Evolutionary conservation across 2,797 vertebrate species (phyloP), one percentile per base, ranked within the genome.

Genomic region (Esox lucius): DNA sequence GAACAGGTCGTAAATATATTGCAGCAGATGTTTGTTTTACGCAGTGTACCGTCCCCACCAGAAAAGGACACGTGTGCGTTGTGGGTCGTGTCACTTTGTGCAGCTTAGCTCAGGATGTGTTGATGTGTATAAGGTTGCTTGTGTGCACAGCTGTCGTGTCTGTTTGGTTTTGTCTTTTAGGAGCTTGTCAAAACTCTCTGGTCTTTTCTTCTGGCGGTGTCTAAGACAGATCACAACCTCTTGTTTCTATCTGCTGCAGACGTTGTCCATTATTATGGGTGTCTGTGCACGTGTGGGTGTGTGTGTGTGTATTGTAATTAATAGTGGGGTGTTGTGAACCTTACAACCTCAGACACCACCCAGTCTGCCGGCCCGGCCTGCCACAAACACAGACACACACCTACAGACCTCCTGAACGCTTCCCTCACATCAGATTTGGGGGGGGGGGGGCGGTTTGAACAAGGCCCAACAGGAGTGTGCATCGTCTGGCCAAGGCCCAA

Each of bases 321-420:
- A 78, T 72, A 69, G 72, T 70, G 67, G 59, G 53, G 33, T 49
- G 68, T 66, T 46, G 61, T 70, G 26, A 69, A 70, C 33, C 76
- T 28, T 70, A 17, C 26, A 69, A 22, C 61, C 70, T 59, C 33
- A 17, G 75, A 80, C 72, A 82, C 78, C 79, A 33, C 68, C 75
- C 66, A 78, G 71, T 72, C 71, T 76, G 68, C 75, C 73, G 73
- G 73, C 75, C 11, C 35, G 70, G 81, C 70, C 16, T n/a, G 2
- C 68, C 16, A 75, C 69, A 71, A 28, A 67, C 33, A 66, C 16
- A 76, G 69, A 71, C 51, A 67, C 33, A n/a, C 70, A 17, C 65
- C 68, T 66, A 39, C 17, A 42, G 35, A 31, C 61, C 80, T 88
- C 81, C 80, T 78, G 84, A 72, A 80, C 31, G 1, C 79, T 74